A percentile compares a stretch with the other conserved stretches of the same genome.
Evolutionary conservation across 2,888 invertebrate species (phyloP).

Genomic region (Caenorhabditis drosophilae): DNA sequence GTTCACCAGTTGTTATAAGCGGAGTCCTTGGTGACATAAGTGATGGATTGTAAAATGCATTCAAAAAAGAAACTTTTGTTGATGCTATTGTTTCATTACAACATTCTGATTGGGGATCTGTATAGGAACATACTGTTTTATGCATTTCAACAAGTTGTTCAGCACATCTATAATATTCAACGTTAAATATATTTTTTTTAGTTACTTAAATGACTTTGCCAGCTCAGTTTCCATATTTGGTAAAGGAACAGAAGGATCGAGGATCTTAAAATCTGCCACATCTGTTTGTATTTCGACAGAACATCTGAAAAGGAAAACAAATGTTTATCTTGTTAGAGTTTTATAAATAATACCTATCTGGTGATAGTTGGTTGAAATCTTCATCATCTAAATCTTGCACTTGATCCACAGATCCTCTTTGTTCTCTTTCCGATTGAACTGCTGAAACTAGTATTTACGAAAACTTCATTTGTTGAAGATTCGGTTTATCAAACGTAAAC

Average conservation of each 20-base stretch:
- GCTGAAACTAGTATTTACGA: conserved; percentile 36
- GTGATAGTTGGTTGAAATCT: conserved; percentile 33
- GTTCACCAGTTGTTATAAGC: conserved; percentile 48
- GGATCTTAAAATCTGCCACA: conserved; percentile 7
- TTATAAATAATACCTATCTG: conserved; percentile 13
- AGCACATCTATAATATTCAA: conserved; percentile 20
- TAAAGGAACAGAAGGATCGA: conserved; percentile 4
- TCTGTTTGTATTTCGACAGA: conserved; percentile 51
- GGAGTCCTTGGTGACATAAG: conserved; percentile 44
- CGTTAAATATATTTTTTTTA: no score
- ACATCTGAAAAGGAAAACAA: conserved; percentile 9
- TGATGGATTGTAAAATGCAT: conserved; percentile 52
- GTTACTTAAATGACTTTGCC: no score
- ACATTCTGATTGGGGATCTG: conserved; percentile 47
- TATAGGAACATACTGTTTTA: conserved; percentile 47
- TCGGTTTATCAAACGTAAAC: no score
- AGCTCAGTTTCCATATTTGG: conserved; percentile 30
- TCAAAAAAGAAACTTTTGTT: conserved; percentile 42
- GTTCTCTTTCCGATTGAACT: conserved; percentile 54
- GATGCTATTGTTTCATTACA: conserved; percentile 11
- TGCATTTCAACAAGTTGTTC: conserved; percentile 48
- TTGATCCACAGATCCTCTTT: conserved; percentile 20
- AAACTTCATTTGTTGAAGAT: no score
- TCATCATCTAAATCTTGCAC: conserved; percentile 35
- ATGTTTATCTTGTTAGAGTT: background rate